Base-by-base conservation (phyloP, 1,140 invertebrate genomes). In the Macrobrachium nipponense region DNA sequence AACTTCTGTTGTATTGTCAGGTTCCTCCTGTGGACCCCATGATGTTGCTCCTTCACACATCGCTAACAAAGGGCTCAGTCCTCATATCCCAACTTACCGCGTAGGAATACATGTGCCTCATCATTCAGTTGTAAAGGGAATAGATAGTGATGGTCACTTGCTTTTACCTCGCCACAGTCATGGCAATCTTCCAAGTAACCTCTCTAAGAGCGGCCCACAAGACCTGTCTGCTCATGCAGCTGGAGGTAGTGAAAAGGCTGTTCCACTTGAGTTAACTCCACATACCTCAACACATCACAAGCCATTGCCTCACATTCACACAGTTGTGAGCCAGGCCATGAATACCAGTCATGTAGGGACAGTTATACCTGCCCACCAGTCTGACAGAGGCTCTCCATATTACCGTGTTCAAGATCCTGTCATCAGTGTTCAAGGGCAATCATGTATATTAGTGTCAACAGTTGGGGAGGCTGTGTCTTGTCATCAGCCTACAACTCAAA, bases 231-330 rank as follows among this genome's bases (percentile, higher is more conserved):
- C 84, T 18, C 84, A 86, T 75, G 76, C 77, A 36, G 18, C 75
- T n/a, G 72, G 68, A 17, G 76, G 51, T 23, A 60, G 66, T 61
- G 77, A 75, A 44, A 86, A 86, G 60, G 60, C 77, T 58, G 17
- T 86, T n/a, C 84, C 84, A 36, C 68, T 80, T 20, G 84, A 86
- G 20, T 64, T 86, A 59, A 86, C 84, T 58, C 84, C 84, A 43
- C 76, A 86, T 80, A 72, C 84, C 58, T 86, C 84, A n/a, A 15
- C 60, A 79, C 84, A 86, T 73, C 78, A 86, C 77, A 86, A 86
- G 62, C 77, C 84, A 18, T 61, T 86, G 77, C 77, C 84, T 80
- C 84, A 86, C 44, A 80, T 86, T 64, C 84, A 86, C 7, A 44
- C 84, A 58, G 77, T 80, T 44, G 84, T 86, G 36, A 86, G 77